Conservation (phyloP, 2,888 invertebrate species). For the Orthosia gothica region DNA sequence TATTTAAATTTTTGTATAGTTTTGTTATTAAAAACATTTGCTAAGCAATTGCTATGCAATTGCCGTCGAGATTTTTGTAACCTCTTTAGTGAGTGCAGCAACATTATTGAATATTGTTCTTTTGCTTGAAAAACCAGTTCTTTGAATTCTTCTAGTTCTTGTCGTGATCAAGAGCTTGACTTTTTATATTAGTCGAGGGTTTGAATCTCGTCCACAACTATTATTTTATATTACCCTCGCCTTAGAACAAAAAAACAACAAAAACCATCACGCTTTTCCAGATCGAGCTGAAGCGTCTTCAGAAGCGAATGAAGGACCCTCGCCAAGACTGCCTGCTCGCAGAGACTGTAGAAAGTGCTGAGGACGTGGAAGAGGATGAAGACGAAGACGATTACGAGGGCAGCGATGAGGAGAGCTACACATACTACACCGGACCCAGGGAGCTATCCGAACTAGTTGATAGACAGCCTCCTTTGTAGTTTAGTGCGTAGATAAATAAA, state of each 20-base stretch:
- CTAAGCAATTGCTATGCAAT: no score
- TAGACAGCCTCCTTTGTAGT: slow-evolving; percentile 34
- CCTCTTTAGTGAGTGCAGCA: not conserved
- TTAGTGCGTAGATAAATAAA: slow-evolving; percentile 51
- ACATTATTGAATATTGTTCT: not conserved
- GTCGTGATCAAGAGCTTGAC: no score
- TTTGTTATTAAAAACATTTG: no score
- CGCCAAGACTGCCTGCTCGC: slow-evolving; percentile 68
- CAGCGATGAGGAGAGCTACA: slow-evolving; percentile 50
- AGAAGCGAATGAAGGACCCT: slow-evolving; percentile 75
- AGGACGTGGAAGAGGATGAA: slow-evolving; percentile 69
- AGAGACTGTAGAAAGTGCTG: slow-evolving; percentile 33
- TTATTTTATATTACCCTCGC: not conserved
- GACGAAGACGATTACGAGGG: slow-evolving; percentile 72
- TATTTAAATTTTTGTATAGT: no score
- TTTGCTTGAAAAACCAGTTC: not conserved
- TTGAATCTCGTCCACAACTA: not conserved
- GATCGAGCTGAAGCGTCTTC: slow-evolving; percentile 84
- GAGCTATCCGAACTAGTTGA: slow-evolving; percentile 45
- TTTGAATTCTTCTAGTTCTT: not conserved
- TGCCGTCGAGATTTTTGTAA: no score
- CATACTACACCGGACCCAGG: slow-evolving; percentile 69
- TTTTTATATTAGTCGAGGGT: not conserved
- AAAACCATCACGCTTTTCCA: slow-evolving; percentile 63
- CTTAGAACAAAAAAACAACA: not conserved